Conservation (phyloP, 2,113 vertebrate species). For the Coptodon bakossiorum region DNA sequence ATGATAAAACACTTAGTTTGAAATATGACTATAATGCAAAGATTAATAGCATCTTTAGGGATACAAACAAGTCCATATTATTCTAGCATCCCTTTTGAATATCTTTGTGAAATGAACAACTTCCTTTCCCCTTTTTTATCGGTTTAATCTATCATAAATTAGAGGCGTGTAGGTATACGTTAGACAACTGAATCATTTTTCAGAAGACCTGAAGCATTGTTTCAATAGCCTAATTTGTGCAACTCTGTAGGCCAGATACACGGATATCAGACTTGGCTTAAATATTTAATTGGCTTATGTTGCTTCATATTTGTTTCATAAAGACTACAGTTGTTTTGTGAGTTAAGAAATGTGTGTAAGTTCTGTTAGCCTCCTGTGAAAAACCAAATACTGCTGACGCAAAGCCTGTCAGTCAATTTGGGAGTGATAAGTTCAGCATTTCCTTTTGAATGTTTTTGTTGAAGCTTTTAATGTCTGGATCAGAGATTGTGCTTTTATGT, state of each 20-base stretch:
- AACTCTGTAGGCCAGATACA: not conserved
- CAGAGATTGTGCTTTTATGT: not conserved
- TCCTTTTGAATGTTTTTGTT: not conserved
- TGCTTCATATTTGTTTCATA: not conserved
- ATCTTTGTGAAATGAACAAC: not conserved
- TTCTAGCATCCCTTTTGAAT: not conserved
- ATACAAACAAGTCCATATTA: not conserved
- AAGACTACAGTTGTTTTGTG: not conserved
- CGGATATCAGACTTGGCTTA: not conserved
- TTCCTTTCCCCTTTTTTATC: not conserved
- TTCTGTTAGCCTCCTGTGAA: not conserved
- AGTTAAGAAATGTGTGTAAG: not conserved
- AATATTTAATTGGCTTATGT: not conserved
- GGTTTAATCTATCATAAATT: not conserved
- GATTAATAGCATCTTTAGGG: not conserved
- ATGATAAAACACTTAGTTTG: not conserved
- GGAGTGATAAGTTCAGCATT: not conserved
- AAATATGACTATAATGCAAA: not conserved
- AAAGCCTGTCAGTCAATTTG: not conserved
- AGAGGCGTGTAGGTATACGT: rapidly evolving
- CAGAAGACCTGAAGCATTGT: not conserved
- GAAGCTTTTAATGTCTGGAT: not conserved
- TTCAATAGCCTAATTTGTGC: not conserved
- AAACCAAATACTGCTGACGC: not conserved
- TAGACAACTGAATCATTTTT: not conserved